A percentile compares a stretch with the other conserved stretches of the same genome.
Conservation (phyloP, 1,140 invertebrate genomes). For the Aricia agestis region DNA sequence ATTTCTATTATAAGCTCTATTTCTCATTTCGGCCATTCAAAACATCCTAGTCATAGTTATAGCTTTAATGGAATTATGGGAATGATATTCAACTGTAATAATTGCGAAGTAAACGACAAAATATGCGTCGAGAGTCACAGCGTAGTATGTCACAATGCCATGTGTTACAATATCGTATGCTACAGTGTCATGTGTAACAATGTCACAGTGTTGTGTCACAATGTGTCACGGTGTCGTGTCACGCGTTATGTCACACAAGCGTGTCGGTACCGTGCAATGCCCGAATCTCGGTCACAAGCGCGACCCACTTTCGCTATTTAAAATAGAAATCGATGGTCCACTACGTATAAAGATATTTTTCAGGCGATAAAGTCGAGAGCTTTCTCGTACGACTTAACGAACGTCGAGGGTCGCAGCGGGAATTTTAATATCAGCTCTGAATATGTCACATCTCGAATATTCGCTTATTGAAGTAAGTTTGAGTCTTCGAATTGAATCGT, state of each 20-base stretch:
- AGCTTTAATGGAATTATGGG: too few species aligned
- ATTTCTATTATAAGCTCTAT: too few species aligned
- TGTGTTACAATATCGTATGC: too few species aligned
- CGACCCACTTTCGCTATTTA: conserved; percentile 14
- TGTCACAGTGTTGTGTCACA: too few species aligned
- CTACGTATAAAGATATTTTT: conserved; percentile 13
- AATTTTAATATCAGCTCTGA: conserved; percentile 6
- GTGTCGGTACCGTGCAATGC: neutral
- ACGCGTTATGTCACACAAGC: neutral
- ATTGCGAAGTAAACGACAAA: too few species aligned
- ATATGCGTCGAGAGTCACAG: too few species aligned
- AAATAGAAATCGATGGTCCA: conserved; percentile 14
- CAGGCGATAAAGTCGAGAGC: conserved; percentile 7
- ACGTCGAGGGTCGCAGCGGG: neutral
- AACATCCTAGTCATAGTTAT: too few species aligned
- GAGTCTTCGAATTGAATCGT: neutral
- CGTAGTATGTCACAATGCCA: too few species aligned
- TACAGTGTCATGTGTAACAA: too few species aligned
- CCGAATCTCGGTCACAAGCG: conserved; percentile 12
- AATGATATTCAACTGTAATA: too few species aligned
- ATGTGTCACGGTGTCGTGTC: neutral
- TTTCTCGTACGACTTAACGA: conserved; percentile 7
- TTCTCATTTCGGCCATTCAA: too few species aligned
- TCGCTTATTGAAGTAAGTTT: conserved; percentile 1
- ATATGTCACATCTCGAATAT: neutral